Base-by-base conservation (phyloP, 2,888 invertebrate species). In the Cremastinae sp. region DNA sequence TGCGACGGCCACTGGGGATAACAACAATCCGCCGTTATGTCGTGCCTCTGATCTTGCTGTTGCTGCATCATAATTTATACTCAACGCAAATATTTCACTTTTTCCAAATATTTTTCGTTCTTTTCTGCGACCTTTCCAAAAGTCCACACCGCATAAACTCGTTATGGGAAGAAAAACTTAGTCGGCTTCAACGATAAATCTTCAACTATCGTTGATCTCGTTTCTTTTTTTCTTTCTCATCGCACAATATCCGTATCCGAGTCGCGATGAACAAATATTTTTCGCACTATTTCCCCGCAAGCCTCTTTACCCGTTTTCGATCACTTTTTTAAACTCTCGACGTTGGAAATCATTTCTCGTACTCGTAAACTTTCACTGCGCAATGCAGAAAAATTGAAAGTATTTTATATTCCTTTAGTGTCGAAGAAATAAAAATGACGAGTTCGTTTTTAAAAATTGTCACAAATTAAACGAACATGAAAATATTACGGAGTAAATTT, bases 1-100 rank as follows among this genome's bases (percentile, higher is more conserved):
- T 84, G 86, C 45, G 82, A 79, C 45, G 85, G 70, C 89, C 89
- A 89, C 81, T 89, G 88, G 79, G 88, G 89, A 59, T 88, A 88
- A 61, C 87, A 88, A 79, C 87, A 89, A 80, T 88, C 88, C 34
- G 79, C 80, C 65, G 82, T 54, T 66, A 85, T 74, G 47, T 77
- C 78, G 61, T 81, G 79, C 36, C 76, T 77, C 22, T 74, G 78
- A 22, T 88, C 85, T 72, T 86, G 85, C 64, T 87, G 86, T 61
- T 86, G 87, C 77, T 86, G 86, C 83, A 84, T 84, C 71, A 75
- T 78, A 62, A 61, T 28, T 49, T 43, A 41, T 38, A 34, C 28
- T 10, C 8, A 16, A 51, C 14, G 14, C 22, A 10, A 28, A 22
- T 45, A 36, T 20, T 14, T 43, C 20, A 59, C 22, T 22, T 59